Percentiles rank a stretch among this genome's conserved stretches.
phyloP scores from a whole-genome alignment of 2,113 vertebrate species.

The Dendropsophus ebraccatus region DNA sequence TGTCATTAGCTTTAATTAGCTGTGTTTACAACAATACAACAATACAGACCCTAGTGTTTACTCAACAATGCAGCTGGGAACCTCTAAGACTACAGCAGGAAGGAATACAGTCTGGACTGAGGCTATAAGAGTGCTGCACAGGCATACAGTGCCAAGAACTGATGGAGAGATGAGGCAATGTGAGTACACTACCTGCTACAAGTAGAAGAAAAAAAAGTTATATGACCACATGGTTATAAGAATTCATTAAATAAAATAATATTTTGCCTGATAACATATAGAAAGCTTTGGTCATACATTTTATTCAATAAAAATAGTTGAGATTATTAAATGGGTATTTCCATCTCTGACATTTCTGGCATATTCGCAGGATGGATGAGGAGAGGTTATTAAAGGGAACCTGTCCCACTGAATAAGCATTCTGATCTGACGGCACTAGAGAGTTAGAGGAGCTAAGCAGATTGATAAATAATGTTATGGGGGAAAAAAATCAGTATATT shows the following conservation, averaged over 20 bases:
- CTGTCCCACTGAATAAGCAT: too few species aligned
- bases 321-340: too few species aligned
- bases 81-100: slow-evolving; percentile 24
- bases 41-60: slow-evolving; percentile 57
- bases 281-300: background rate
- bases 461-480: too few species aligned
- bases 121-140: background rate
- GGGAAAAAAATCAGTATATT: too few species aligned
- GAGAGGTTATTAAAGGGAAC: too few species aligned
- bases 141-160: background rate
- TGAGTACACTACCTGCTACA: background rate
- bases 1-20: slow-evolving; percentile 58
- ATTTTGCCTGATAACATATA: background rate
- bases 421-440: too few species aligned
- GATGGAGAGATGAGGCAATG: background rate
- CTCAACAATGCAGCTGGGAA: slow-evolving; percentile 40
- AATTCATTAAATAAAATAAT: too few species aligned
- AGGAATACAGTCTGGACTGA: slow-evolving; percentile 3
- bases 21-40: slow-evolving; percentile 57
- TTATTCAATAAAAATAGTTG: background rate
- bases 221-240: too few species aligned
- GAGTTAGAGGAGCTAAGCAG: too few species aligned
- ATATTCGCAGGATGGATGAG: too few species aligned
- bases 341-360: too few species aligned
- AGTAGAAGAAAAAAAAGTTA: background rate